Percentiles rank a stretch among this genome's conserved stretches.
Conservation (phyloP, 2,113 vertebrate genomes). For the Urocitellus parryii region DNA sequence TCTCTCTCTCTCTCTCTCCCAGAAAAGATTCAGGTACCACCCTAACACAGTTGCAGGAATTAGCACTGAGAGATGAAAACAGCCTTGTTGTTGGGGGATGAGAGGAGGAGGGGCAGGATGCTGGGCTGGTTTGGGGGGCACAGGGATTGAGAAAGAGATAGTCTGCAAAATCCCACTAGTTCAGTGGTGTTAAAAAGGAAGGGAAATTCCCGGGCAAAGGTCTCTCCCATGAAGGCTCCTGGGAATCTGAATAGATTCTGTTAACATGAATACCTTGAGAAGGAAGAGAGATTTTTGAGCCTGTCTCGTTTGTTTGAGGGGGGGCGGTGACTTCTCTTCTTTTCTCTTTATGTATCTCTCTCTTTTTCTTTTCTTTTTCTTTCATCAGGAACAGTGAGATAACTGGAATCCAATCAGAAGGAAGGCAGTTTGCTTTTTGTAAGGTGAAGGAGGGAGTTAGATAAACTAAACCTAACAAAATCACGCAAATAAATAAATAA, state of each 20-base stretch:
- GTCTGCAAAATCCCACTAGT: conserved; percentile 55
- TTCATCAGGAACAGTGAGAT: conserved; percentile 14
- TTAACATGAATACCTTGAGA: conserved; percentile 23
- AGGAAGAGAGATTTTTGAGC: conserved; percentile 41
- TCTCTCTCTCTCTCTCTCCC: not conserved
- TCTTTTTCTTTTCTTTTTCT: not conserved
- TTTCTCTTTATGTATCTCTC: not conserved
- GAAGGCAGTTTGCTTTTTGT: conserved; percentile 24
- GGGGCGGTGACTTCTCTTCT: not conserved
- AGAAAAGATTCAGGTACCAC: conserved; percentile 67
- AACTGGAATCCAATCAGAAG: conserved; percentile 51
- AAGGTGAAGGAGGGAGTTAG: not conserved
- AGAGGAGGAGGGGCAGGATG: conserved; percentile 6
- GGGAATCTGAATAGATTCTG: conserved; percentile 9
- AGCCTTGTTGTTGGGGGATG: conserved; percentile 32
- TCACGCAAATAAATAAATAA: not conserved
- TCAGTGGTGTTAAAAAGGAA: conserved; percentile 47
- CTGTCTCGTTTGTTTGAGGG: not conserved
- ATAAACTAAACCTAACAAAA: conserved; percentile 9
- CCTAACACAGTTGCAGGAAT: conserved; percentile 68
- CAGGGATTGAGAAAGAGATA: not conserved
- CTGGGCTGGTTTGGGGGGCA: conserved; percentile 17
- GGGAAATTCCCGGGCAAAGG: conserved; percentile 38
- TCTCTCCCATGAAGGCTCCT: conserved; percentile 12
- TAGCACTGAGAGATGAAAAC: conserved; percentile 57